Evolutionary conservation across 2,113 vertebrate genomes (phyloP).

Genomic region (Gobiocypris rarus): DNA sequence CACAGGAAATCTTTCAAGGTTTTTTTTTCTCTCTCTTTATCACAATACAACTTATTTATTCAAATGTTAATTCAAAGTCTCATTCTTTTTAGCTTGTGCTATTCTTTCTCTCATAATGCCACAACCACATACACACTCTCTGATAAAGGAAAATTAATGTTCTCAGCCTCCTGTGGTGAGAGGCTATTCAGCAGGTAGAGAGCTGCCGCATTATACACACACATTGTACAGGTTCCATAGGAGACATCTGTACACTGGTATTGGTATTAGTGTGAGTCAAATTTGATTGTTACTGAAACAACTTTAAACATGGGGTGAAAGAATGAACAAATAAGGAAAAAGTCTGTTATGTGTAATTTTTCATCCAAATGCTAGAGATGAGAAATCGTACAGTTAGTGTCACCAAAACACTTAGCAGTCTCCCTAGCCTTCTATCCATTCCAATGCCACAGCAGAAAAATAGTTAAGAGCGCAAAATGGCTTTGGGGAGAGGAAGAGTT

Average conservation of each 20-base stretch:
- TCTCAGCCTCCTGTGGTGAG: constrained; percentile 23
- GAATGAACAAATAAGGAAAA: background rate
- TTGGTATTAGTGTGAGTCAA: background rate
- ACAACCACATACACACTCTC: constrained; percentile 1
- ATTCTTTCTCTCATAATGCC: background rate
- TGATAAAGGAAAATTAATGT: constrained; percentile 51
- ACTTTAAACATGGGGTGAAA: background rate
- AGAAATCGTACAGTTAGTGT: background rate
- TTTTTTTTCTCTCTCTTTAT: background rate
- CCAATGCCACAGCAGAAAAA: background rate
- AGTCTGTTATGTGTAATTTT: background rate
- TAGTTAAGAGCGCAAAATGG: constrained; percentile 58
- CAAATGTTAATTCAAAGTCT: constrained; percentile 31
- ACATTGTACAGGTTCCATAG: constrained; percentile 23
- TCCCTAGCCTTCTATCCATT: constrained; percentile 10
- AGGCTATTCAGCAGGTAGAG: constrained; percentile 34
- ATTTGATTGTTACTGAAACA: constrained; percentile 7
- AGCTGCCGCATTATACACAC: constrained; percentile 8
- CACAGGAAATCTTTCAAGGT: background rate
- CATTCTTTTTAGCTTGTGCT: constrained; percentile 23
- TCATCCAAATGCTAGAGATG: background rate
- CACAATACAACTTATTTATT: constrained; percentile 34
- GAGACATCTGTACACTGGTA: background rate
- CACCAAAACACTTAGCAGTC: constrained; percentile 25
- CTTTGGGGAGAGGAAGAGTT: constrained; percentile 51